These are phyloP conservation scores for Meta bourneti DNA, from an alignment of 2,888 invertebrate species.

Conservation along the genomic window DNA sequence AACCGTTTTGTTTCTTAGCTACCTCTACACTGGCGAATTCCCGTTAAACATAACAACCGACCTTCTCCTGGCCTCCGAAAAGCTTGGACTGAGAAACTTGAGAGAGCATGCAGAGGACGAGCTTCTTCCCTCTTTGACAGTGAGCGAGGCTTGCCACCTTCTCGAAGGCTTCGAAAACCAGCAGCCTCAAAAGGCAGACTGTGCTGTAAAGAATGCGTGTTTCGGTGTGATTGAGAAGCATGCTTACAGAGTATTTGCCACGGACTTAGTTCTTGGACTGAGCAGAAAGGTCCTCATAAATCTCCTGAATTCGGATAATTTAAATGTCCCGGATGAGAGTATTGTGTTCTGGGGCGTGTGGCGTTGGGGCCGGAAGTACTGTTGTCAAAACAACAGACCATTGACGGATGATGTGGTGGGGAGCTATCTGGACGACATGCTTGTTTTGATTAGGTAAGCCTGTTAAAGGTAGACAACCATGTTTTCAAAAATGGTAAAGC, in stretches of 20 bases:
- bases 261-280: slow-evolving; percentile 35
- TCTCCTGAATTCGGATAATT: slow-evolving; percentile 20
- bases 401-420: slow-evolving; percentile 14
- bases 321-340: slow-evolving; percentile 61
- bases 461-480: not conserved
- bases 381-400: not conserved
- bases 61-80: slow-evolving; percentile 16
- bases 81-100: not conserved
- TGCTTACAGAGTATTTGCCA: slow-evolving; percentile 28
- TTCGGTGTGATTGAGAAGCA: slow-evolving; percentile 14
- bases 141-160: slow-evolving; percentile 20
- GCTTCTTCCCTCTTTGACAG: slow-evolving; percentile 19
- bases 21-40: slow-evolving; percentile 36
- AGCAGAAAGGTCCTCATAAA: not conserved
- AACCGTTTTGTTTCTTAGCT: slow-evolving; percentile 13
- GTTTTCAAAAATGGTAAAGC: too few relatives aligned
- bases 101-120: slow-evolving; percentile 13
- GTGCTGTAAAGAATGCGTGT: slow-evolving; percentile 29
- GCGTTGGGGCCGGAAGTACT: slow-evolving; percentile 44
- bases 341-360: slow-evolving; percentile 56
- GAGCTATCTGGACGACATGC: slow-evolving; percentile 22
- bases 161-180: slow-evolving; percentile 25
- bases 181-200: not conserved
- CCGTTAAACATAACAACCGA: slow-evolving; percentile 46
- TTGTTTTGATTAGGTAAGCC: slow-evolving; percentile 43